These are phyloP conservation scores for Sterna hirundo DNA, from an alignment of 2,113 vertebrate genomes.

Conservation along the genomic window DNA sequence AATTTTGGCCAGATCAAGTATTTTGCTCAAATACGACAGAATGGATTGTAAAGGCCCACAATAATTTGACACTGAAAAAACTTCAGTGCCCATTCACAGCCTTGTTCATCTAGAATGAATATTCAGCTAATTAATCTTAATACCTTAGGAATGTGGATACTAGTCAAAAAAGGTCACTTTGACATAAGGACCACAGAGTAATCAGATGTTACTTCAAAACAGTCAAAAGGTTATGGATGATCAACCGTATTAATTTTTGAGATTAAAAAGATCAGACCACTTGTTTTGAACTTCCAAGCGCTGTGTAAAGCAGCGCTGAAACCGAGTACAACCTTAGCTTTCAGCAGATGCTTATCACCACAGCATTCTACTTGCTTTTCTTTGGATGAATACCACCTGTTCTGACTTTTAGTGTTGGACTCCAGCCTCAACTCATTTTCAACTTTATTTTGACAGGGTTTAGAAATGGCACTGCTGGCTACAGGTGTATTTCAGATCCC, in stretches of 20 bases:
- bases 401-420: neutral
- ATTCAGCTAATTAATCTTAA: neutral
- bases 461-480: neutral
- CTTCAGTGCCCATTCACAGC: neutral
- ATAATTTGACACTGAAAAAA: neutral
- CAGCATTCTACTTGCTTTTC: neutral
- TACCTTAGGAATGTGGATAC: neutral
- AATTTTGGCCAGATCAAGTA: neutral
- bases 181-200: neutral
- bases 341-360: neutral
- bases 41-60: neutral
- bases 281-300: neutral
- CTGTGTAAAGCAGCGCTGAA: neutral
- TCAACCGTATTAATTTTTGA: neutral
- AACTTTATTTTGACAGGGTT: neutral
- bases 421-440: neutral
- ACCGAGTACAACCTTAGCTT: accelerated
- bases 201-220: neutral
- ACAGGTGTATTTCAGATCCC: neutral
- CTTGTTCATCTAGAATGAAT: neutral
- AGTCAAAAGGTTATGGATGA: neutral
- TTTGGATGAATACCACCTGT: neutral
- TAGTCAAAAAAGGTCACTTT: neutral
- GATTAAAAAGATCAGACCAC: neutral
- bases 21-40: neutral